A percentile compares a stretch with the other conserved stretches of the same genome.
These are phyloP conservation scores for Eremobia ochroleuca DNA, from an alignment of 2,888 invertebrate genomes.

Conservation along the genomic window DNA sequence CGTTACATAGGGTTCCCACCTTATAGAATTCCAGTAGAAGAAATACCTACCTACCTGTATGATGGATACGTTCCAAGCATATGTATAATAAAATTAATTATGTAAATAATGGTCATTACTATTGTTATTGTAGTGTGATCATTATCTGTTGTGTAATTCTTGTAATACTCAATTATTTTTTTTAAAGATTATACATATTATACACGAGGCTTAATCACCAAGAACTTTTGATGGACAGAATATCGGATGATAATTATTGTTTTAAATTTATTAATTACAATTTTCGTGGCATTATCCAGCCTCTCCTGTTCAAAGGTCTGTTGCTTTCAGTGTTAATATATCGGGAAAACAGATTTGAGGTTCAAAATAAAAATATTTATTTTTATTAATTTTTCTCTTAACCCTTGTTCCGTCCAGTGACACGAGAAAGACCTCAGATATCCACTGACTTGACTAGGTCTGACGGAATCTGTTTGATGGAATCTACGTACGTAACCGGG, in stretches of 20 bases:
- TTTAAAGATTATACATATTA: slow-evolving; percentile 7
- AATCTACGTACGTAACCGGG: slow-evolving; percentile 34
- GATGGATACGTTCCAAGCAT: not conserved
- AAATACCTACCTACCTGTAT: not conserved
- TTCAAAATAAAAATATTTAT: too few species aligned
- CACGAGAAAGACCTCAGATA: slow-evolving; percentile 16
- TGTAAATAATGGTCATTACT: slow-evolving; percentile 7
- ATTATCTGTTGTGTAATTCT: slow-evolving; percentile 28
- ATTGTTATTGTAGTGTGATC: slow-evolving; percentile 11
- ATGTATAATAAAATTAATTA: slow-evolving; percentile 19
- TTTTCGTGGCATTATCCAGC: not conserved
- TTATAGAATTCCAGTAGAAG: too few species aligned
- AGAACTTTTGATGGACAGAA: slow-evolving; percentile 16
- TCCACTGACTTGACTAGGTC: too few species aligned
- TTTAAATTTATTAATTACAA: not conserved
- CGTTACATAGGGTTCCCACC: too few species aligned
- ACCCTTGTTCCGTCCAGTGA: not conserved
- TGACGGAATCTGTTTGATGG: slow-evolving; percentile 5
- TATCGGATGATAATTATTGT: not conserved
- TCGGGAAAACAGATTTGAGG: too few species aligned
- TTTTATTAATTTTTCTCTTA: too few species aligned
- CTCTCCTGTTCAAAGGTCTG: not conserved
- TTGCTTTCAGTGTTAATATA: too few species aligned
- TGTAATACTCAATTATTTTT: slow-evolving; percentile 23
- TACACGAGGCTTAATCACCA: slow-evolving; percentile 1